Conservation (phyloP, 30 jellyfish, hydroid and myxozoan species). For the Rhopilema esculentum region DNA sequence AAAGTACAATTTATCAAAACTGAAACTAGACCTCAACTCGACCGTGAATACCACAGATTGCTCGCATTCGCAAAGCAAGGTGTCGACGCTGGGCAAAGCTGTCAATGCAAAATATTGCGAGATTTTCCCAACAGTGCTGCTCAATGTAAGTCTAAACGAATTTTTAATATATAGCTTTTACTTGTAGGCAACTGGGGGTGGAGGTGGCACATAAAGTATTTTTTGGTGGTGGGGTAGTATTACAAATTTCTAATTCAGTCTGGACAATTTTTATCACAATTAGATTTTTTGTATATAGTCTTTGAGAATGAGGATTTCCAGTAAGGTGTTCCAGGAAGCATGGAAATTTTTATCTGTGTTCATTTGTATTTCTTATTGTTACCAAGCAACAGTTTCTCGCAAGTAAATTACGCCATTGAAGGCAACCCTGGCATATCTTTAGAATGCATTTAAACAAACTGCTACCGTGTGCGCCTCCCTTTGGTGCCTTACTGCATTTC, state of each 20-base stretch:
- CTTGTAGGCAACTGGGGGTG: neutral
- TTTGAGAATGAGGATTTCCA: no score
- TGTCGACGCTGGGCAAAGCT: conserved; percentile 37
- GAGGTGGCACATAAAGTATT: no score
- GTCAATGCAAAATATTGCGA: conserved; percentile 72
- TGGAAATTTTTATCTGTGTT: no score
- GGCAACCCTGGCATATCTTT: neutral
- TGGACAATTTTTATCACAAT: no score
- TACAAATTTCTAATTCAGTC: no score
- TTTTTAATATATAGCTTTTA: no score
- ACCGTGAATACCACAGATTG: conserved; percentile 52
- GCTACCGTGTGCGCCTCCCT: neutral
- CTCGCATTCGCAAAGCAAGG: conserved; percentile 52
- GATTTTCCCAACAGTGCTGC: conserved; percentile 68
- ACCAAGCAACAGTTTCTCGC: no score
- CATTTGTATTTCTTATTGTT: no score
- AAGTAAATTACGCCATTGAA: no score
- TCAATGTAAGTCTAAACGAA: conserved; percentile 52
- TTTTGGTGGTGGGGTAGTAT: no score
- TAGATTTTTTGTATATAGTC: no score
- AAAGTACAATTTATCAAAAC: conserved; percentile 68
- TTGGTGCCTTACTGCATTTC: neutral
- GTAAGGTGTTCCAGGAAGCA: no score
- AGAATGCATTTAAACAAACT: neutral
- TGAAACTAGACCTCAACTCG: conserved; percentile 69